Conservation (phyloP, 2,113 vertebrate genomes). For the Camelus dromedarius region DNA sequence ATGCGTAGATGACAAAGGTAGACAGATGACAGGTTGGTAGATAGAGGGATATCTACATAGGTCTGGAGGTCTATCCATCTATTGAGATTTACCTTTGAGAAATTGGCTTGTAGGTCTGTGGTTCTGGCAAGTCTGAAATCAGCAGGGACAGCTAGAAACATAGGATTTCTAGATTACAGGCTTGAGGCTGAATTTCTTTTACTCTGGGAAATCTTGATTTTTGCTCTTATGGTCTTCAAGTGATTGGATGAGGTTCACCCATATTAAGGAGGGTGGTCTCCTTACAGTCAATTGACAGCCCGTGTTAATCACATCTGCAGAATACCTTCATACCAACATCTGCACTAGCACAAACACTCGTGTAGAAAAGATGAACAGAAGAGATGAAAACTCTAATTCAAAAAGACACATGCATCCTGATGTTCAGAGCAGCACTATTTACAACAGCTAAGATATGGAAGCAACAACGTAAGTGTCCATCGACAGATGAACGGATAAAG, state of each 20-base stretch:
- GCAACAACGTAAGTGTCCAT: too few relatives aligned
- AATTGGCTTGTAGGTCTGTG: not conserved
- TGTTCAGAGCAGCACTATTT: too few relatives aligned
- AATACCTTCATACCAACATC: not conserved
- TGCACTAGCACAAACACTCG: too few relatives aligned
- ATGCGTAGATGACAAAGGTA: not conserved
- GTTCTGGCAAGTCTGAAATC: not conserved
- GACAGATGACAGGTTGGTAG: not conserved
- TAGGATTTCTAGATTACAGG: not conserved
- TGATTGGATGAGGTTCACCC: too few relatives aligned
- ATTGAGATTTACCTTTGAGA: not conserved
- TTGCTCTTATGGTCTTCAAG: not conserved
- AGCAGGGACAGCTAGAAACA: too few relatives aligned
- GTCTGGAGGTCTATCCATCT: not conserved
- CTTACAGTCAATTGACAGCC: fast-evolving
- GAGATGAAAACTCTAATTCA: too few relatives aligned
- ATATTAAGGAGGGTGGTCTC: not conserved
- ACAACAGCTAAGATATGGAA: too few relatives aligned
- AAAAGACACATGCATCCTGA: too few relatives aligned
- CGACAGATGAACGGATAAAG: too few relatives aligned
- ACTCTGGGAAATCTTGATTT: not conserved
- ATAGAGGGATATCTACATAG: not conserved
- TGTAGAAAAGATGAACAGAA: too few relatives aligned
- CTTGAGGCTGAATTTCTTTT: not conserved
- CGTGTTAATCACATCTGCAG: too few relatives aligned